phyloP scores from a whole-genome alignment of 2,888 invertebrate genomes.

The Eristalis intricaria region DNA sequence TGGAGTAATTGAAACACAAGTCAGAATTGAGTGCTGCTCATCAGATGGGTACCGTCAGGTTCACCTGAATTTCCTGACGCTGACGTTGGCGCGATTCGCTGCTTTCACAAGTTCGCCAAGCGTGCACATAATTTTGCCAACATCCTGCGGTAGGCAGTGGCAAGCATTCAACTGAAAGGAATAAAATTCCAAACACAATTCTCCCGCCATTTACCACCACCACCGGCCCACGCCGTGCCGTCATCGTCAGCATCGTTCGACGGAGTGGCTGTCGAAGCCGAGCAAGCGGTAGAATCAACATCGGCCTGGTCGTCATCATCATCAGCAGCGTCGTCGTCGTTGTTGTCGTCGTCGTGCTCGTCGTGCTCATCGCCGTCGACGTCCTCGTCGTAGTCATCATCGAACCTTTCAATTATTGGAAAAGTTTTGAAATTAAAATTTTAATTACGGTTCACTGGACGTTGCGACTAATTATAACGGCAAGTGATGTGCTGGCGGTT shows the following conservation, averaged over 20 bases:
- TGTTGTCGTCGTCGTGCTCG: not conserved
- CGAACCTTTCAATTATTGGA: slow-evolving; percentile 68
- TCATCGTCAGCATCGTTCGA: not conserved
- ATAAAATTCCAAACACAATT: slow-evolving; percentile 33
- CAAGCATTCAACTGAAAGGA: slow-evolving; percentile 31
- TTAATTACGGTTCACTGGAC: slow-evolving; percentile 64
- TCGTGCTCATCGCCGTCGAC: slow-evolving; percentile 5
- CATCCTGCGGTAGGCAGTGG: slow-evolving; percentile 19
- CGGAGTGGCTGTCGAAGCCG: not conserved
- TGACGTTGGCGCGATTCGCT: not conserved
- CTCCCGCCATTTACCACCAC: slow-evolving; percentile 19
- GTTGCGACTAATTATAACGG: slow-evolving; percentile 62
- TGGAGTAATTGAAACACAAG: slow-evolving; percentile 40
- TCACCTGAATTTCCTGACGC: slow-evolving; percentile 9
- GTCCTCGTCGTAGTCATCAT: slow-evolving; percentile 41
- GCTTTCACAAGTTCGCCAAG: not conserved
- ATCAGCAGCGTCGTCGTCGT: slow-evolving; percentile 10
- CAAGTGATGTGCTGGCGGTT: slow-evolving; percentile 33
- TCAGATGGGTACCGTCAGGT: slow-evolving; percentile 6
- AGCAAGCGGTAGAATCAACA: slow-evolving; percentile 1
- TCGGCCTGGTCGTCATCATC: not conserved
- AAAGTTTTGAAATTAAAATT: slow-evolving; percentile 71
- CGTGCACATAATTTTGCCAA: not conserved
- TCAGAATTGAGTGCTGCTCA: slow-evolving; percentile 26
- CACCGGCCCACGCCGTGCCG: not conserved